These are phyloP conservation scores for Thaumetopoea pityocampa DNA, from an alignment of 1,140 invertebrate genomes.

Conservation along the genomic window DNA sequence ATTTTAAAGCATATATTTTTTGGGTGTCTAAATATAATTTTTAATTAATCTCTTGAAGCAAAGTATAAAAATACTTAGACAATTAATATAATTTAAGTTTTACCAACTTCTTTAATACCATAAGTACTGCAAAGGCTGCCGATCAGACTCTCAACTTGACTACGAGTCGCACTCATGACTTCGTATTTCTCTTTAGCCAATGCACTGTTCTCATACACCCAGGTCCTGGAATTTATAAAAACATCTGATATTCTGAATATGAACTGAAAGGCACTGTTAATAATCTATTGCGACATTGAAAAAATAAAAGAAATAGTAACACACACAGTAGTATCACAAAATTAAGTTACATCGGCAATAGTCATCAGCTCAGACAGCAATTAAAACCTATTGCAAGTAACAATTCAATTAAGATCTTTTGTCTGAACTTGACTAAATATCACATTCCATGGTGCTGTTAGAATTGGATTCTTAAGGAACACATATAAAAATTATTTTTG, in stretches of 20 bases:
- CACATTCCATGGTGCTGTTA: no score
- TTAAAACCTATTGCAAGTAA: background rate
- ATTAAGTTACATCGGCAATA: no score
- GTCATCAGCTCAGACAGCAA: no score
- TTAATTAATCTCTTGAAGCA: conserved; percentile 1
- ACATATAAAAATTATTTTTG: conserved; percentile 1
- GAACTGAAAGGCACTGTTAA: no score
- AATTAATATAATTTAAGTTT: conserved; percentile 19
- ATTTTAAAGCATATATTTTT: no score
- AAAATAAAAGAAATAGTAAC: no score
- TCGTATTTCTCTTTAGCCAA: conserved; percentile 59
- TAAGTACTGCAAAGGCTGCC: conserved; percentile 54
- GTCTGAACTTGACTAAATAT: background rate
- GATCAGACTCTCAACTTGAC: conserved; percentile 54
- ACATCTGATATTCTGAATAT: no score
- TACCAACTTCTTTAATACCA: conserved; percentile 74
- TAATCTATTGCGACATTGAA: no score
- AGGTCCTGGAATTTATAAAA: conserved; percentile 41
- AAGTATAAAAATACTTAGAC: conserved; percentile 5
- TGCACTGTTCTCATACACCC: conserved; percentile 56
- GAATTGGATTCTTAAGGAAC: conserved; percentile 3
- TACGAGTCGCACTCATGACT: conserved; percentile 49
- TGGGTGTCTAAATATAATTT: background rate
- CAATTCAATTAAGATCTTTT: background rate
- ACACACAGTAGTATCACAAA: no score